Conservation (phyloP, 2,113 vertebrate genomes). For the Phodopus roborovskii region DNA sequence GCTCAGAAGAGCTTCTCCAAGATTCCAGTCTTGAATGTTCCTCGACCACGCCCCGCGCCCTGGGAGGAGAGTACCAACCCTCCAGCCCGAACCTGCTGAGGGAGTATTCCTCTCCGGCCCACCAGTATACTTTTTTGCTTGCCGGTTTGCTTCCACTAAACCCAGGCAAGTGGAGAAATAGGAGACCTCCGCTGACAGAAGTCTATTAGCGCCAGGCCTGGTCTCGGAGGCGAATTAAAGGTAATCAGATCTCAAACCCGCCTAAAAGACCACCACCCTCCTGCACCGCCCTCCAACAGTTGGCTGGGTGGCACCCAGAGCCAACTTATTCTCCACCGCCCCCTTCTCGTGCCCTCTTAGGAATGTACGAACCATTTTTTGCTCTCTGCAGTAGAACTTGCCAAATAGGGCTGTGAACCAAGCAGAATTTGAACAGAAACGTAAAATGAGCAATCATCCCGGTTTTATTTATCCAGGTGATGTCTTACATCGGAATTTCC, state of each 20-base stretch:
- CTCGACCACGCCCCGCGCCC: not conserved
- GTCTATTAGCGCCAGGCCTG: conserved; percentile 73
- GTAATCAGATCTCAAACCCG: conserved; percentile 78
- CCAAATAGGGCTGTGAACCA: not conserved
- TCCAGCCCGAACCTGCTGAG: not conserved
- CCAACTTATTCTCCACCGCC: conserved; percentile 42
- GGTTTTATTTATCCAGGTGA: not conserved
- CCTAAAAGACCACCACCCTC: conserved; percentile 74
- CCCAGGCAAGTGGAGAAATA: conserved; percentile 77
- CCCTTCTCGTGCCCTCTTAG: conserved; percentile 21
- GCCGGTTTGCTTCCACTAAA: conserved; percentile 56
- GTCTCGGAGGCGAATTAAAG: conserved; percentile 73
- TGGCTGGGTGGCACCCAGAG: conserved; percentile 63
- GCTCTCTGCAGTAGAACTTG: not conserved
- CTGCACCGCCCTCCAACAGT: conserved; percentile 62
- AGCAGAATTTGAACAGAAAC: conserved; percentile 16
- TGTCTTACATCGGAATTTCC: conserved; percentile 4
- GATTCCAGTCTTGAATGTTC: not conserved
- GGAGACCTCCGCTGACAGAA: conserved; percentile 82
- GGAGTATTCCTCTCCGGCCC: not conserved
- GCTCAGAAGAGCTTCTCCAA: not conserved
- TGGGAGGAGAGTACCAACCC: not conserved
- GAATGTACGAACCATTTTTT: conserved; percentile 51
- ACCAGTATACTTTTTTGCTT: conserved; percentile 10
- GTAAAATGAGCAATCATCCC: not conserved